Conservation (phyloP, 2,797 vertebrate genomes). For the Gallinago stenura region DNA sequence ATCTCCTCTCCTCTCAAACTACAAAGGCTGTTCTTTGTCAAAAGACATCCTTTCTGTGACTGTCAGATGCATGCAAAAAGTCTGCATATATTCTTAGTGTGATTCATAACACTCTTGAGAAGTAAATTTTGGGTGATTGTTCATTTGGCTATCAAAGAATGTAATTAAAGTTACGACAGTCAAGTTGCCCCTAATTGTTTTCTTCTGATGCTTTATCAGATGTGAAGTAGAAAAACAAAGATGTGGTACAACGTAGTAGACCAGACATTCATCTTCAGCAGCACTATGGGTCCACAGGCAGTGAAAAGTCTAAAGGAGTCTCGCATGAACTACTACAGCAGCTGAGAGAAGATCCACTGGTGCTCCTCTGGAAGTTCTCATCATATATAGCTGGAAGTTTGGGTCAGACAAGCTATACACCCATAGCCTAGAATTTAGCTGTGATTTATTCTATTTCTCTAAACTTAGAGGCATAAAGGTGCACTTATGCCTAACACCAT, state of each 20-base stretch:
- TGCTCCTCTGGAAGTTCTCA: background rate
- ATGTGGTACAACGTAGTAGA: background rate
- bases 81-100: background rate
- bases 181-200: background rate
- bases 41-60: background rate
- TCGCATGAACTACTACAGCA: accelerated
- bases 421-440: background rate
- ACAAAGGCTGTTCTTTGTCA: background rate
- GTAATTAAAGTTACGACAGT: background rate
- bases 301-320: background rate
- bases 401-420: background rate
- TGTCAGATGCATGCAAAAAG: background rate
- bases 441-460: background rate
- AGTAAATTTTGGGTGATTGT: background rate
- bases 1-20: background rate
- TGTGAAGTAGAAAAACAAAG: background rate
- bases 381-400: background rate
- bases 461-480: background rate
- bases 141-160: background rate
- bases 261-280: background rate
- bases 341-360: background rate
- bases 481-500: background rate
- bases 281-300: background rate
- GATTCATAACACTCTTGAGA: background rate
- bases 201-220: background rate